Base-by-base conservation (phyloP, 2,113 vertebrate genomes). In the Leptobrachium leishanense region DNA sequence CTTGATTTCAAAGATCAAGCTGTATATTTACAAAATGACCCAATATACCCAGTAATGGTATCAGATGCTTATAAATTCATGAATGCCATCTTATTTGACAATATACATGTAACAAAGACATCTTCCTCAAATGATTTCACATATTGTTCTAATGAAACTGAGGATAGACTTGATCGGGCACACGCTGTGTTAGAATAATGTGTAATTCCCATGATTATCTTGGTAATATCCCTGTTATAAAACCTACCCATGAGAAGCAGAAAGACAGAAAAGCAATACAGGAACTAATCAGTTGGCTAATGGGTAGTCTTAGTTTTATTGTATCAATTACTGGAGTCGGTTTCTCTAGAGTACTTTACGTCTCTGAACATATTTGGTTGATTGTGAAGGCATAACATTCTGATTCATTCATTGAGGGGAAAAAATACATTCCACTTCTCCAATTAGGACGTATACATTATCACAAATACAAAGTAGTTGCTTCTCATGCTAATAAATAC, bases 211-310 rank as follows among this genome's bases (percentile, higher is more conserved):
- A 59, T 59, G 55, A 59, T 59, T 59, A 59, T 59, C 55, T 59
- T 59, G 13, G 55, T 59, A 59, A 59, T 59, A 59, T 59, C 55
- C 13, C 10, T 59, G 55, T 13, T 59, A 59, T 59, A 59, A 59
- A 59, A 59, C 55, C 11, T 59, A 59, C 55, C 55, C 55, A 59
- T 59, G 55, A 59, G 55, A 59, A 59, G 55, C 6, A 59, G 55
- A 12, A 15, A 59, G 55, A 59, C 55, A 59, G 55, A 59, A 59
- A 59, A 59, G 55, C 55, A 59, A 59, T 59, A 59, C 55, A 59
- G 55, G 55, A 59, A 59, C 55, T 59, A 59, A 59, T 59, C 55
- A 59, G 6, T 59, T 59, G 55, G 55, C 55, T 59, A 59, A 59
- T 59, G 55, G 55, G 10, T 2, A 59, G 10, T 59, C 55, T 59